Conservation (phyloP, 2,113 vertebrate species). For the Perca schrenkii region DNA sequence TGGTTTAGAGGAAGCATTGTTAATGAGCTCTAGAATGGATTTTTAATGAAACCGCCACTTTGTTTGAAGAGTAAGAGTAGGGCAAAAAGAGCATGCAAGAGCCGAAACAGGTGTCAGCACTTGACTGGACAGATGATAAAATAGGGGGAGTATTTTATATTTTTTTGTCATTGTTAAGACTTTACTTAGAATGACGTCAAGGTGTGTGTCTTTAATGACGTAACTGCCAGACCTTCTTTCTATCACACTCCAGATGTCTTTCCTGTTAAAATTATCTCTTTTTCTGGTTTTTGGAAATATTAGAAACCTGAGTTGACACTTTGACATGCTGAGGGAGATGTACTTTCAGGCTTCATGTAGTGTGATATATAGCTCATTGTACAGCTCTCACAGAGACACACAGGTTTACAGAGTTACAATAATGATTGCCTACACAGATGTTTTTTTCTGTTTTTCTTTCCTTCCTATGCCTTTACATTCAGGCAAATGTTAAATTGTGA, state of each 20-base stretch:
- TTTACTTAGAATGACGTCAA: constrained; percentile 12
- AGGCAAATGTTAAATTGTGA: constrained; percentile 48
- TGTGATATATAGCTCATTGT: constrained; percentile 53
- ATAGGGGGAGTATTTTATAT: constrained; percentile 3
- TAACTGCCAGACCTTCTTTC: constrained; percentile 4
- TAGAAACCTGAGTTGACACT: constrained; percentile 28
- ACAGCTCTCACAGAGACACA: constrained; percentile 19
- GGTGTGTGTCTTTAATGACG: neutral
- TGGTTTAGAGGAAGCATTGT: constrained; percentile 47
- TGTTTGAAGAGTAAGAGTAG: constrained; percentile 33
- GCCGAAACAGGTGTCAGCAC: constrained; percentile 63
- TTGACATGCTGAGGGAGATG: constrained; percentile 31
- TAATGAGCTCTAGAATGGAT: constrained; percentile 62
- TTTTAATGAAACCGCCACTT: constrained; percentile 62
- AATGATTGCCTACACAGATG: constrained; percentile 58
- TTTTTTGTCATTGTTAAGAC: neutral
- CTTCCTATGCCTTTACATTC: constrained; percentile 16
- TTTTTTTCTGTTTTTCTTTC: neutral
- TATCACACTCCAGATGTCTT: constrained; percentile 39
- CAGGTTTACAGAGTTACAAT: constrained; percentile 45
- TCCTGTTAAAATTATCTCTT: constrained; percentile 34
- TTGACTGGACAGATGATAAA: constrained; percentile 20
- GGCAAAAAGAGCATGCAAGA: constrained; percentile 35
- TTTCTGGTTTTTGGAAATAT: constrained; percentile 27
- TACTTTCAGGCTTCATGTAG: constrained; percentile 41